These are phyloP conservation scores for Trochalopteron elliotii DNA, from an alignment of 2,113 vertebrate species.

Conservation along the genomic window DNA sequence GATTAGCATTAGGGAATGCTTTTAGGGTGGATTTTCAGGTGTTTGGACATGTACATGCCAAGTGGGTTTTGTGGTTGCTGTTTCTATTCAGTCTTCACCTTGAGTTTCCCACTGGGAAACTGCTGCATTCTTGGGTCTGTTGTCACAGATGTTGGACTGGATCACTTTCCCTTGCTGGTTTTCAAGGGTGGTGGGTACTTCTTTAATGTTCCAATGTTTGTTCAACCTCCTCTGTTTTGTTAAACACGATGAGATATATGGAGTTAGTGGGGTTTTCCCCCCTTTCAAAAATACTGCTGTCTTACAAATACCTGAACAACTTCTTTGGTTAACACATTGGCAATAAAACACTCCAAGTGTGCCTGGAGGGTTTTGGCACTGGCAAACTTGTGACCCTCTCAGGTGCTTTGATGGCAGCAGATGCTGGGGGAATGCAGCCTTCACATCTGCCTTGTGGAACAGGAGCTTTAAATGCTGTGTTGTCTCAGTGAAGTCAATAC, in stretches of 20 bases:
- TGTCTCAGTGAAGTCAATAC: background rate
- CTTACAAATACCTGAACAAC: background rate
- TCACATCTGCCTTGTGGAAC: background rate
- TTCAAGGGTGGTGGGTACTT: background rate
- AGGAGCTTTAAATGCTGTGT: background rate
- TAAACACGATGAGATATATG: background rate
- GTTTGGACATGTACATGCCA: background rate
- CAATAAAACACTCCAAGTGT: background rate
- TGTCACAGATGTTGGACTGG: constrained; percentile 69
- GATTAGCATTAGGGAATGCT: background rate
- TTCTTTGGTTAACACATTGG: background rate
- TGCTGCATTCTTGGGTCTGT: background rate
- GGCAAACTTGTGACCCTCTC: background rate
- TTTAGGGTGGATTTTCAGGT: background rate
- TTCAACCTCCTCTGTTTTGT: constrained; percentile 45
- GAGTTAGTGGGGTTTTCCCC: background rate
- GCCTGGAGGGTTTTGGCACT: background rate
- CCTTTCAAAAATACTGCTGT: background rate
- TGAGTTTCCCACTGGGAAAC: background rate
- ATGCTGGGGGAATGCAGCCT: background rate
- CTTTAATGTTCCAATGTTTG: constrained; percentile 61
- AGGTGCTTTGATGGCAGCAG: background rate
- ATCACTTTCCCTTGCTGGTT: constrained; percentile 27
- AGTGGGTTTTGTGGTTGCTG: background rate
- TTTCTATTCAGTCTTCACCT: background rate